A percentile compares a stretch with the other conserved stretches of the same genome.
Conservation (phyloP, 1,140 invertebrate species). For the Callitettix versicolor region DNA sequence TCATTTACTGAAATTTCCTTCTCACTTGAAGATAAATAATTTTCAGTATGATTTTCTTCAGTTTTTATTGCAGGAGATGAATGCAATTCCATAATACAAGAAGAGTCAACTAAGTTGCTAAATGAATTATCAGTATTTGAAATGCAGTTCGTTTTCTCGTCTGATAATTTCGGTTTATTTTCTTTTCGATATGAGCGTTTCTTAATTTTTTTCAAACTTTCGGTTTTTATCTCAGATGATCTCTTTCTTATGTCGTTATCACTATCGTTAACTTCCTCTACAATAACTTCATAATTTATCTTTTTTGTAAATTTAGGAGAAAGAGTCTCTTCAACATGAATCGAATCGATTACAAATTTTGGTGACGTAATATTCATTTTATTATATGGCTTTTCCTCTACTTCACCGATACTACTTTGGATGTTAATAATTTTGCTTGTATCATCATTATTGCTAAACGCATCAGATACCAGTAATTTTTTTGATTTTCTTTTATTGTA, state of each 20-base stretch:
- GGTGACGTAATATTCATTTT: background rate
- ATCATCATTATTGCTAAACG: background rate
- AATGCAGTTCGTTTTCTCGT: too few relatives aligned
- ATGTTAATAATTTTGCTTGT: background rate
- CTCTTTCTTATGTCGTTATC: background rate
- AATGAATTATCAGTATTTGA: too few relatives aligned
- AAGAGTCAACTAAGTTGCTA: too few relatives aligned
- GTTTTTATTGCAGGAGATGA: too few relatives aligned
- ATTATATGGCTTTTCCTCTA: background rate
- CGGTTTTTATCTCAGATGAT: too few relatives aligned
- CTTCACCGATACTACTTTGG: background rate
- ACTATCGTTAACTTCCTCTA: conserved; percentile 11
- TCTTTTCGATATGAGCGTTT: too few relatives aligned
- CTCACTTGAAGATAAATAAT: too few relatives aligned
- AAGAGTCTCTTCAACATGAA: conserved; percentile 5
- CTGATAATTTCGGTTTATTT: too few relatives aligned
- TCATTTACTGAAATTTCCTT: too few relatives aligned
- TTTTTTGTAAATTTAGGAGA: conserved; percentile 6
- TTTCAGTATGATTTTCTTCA: too few relatives aligned
- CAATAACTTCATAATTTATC: conserved; percentile 16
- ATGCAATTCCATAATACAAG: too few relatives aligned
- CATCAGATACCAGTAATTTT: background rate
- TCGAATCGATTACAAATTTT: conserved; percentile 11
- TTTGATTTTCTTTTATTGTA: background rate
- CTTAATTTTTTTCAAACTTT: too few relatives aligned